Base-by-base conservation (phyloP, 2,113 vertebrate genomes). In the Sapajus apella region DNA sequence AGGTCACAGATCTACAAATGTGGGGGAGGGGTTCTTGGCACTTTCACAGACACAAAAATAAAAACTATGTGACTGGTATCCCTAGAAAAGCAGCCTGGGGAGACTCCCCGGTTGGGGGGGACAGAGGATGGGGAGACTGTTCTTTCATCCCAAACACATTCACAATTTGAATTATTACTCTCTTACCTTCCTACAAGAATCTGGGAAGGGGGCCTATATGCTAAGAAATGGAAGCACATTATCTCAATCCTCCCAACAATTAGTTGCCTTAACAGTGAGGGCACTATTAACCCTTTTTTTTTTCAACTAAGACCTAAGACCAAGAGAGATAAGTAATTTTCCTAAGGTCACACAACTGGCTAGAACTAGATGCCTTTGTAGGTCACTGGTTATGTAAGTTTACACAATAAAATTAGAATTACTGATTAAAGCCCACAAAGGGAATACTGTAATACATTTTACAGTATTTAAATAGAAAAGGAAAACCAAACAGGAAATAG, bases 21-120 rank as follows among this genome's bases (percentile, higher is more conserved):
- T n/a, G 72, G 52, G 58, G 50, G 25, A 61, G 84, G 56, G 40
- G 23, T 5, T 89, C 95, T 93, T 84, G 83, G 95, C 90, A 94
- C 80, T 86, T 92, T 91, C 91, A 93, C 50, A 83, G 37, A 94
- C 91, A 95, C 86, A 95, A 94, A 96, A 94, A 94, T 89, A 77
- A 88, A 97, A 30, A 96, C 72, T 72, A n/a, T 58, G 91, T 87
- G 73, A 97, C 52, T 68, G 73, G 20, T 58, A 58, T 87, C 75
- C 85, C 68, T 47, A 89, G 79, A 94, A 87, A 87, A 95, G 87
- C 45, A 68, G 87, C 70, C 83, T 66, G 76, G 30, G 66, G 86
- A 47, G 73, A 72, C 58, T 47, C 79, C 68, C 4, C 70, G 68
- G 14, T 0, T 45, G 20, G 16, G 32, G 32, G 43, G 37, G 3